Evolutionary conservation across 2,797 vertebrate genomes (phyloP).

Genomic region (Sebastes trivittatus): DNA sequence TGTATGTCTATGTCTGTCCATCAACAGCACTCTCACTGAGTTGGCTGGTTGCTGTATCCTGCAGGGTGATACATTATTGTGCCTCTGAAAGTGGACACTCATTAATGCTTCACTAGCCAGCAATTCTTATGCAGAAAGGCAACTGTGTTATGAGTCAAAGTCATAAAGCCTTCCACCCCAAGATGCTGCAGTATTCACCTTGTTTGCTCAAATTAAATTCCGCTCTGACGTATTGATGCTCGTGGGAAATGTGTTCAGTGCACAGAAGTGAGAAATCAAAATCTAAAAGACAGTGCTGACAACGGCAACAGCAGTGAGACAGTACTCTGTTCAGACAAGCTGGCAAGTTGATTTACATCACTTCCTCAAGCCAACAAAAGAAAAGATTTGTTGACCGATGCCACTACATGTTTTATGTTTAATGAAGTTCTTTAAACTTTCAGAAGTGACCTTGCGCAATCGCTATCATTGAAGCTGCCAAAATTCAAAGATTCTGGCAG

Average conservation of each 20-base stretch:
- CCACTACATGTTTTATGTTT: background rate
- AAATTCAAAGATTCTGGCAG: background rate
- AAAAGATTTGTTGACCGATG: background rate
- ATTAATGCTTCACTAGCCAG: background rate
- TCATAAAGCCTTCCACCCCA: background rate
- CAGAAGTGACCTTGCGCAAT: background rate
- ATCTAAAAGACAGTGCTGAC: background rate
- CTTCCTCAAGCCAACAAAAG: background rate
- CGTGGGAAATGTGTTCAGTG: constrained; percentile 16
- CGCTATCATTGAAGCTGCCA: background rate
- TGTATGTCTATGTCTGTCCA: background rate
- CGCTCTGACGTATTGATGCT: background rate
- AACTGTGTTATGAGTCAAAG: background rate
- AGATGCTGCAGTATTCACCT: background rate
- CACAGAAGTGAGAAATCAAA: constrained; percentile 16
- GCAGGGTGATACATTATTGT: background rate
- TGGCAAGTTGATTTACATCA: background rate
- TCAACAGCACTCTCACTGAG: background rate
- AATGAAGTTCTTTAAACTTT: background rate
- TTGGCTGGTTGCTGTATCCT: background rate
- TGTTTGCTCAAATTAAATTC: background rate
- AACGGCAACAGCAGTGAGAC: background rate
- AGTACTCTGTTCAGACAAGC: background rate
- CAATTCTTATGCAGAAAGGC: background rate
- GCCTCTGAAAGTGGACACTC: background rate